Conservation (phyloP, 2,888 invertebrate species). For the Nysson spinosus region DNA sequence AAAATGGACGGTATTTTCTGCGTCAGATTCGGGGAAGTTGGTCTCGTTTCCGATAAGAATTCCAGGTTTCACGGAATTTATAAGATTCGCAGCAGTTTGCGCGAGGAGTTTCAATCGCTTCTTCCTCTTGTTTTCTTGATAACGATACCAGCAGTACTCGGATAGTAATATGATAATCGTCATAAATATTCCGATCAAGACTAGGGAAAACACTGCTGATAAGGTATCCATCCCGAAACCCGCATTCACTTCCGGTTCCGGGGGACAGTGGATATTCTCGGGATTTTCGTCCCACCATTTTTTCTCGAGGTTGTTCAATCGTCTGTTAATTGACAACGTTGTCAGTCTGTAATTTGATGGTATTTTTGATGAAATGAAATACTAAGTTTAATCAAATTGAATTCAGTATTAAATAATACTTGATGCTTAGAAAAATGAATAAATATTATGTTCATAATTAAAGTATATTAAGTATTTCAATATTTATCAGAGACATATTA, state of each 20-base stretch:
- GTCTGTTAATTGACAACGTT: slow-evolving; percentile 91
- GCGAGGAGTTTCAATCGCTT: too few species aligned
- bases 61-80: too few species aligned
- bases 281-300: slow-evolving; percentile 96
- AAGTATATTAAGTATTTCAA: too few species aligned
- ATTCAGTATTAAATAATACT: too few species aligned
- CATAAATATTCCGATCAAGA: slow-evolving; percentile 70
- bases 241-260: slow-evolving; percentile 93
- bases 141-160: slow-evolving; percentile 2
- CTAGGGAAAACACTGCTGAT: slow-evolving; percentile 96
- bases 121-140: background rate
- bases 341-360: slow-evolving; percentile 84
- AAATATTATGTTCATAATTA: too few species aligned
- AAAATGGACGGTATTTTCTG: too few species aligned
- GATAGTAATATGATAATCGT: slow-evolving; percentile 9
- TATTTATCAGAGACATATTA: too few species aligned
- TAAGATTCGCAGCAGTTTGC: too few species aligned
- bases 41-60: too few species aligned
- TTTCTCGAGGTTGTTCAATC: slow-evolving; percentile 92
- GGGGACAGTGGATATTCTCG: slow-evolving; percentile 86
- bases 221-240: slow-evolving; percentile 97
- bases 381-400: too few species aligned
- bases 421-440: too few species aligned
- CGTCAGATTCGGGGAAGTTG: too few species aligned
- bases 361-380: background rate